Evolutionary conservation across 2,888 invertebrate genomes (phyloP).

Genomic region (Acanthoscelides obtectus): DNA sequence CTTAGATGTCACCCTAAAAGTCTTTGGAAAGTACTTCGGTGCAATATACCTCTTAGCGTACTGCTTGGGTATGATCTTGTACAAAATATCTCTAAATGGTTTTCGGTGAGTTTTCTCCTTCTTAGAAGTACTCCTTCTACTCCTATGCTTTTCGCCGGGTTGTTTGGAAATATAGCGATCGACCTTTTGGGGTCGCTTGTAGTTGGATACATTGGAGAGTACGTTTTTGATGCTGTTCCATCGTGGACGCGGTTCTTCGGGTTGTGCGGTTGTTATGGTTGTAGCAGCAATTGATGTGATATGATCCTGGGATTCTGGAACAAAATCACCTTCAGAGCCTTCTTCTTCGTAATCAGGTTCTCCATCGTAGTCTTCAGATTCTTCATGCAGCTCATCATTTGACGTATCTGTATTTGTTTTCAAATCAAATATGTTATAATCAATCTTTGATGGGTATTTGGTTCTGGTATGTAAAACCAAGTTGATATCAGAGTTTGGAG

Average conservation of each 20-base stretch:
- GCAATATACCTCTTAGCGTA: conserved; percentile 4
- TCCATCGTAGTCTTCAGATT: background rate
- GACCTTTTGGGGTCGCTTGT: background rate
- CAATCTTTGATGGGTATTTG: too few species aligned
- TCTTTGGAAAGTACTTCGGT: conserved; percentile 6
- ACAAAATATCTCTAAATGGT: background rate
- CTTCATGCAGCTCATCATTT: background rate
- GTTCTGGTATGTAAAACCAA: too few species aligned
- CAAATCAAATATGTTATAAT: too few species aligned
- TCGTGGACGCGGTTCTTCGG: background rate
- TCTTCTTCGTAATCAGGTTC: conserved; percentile 2
- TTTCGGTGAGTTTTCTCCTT: background rate
- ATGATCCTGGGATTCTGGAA: background rate
- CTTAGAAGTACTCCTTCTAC: background rate
- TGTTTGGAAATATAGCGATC: background rate
- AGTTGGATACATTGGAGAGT: background rate
- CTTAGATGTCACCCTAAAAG: background rate
- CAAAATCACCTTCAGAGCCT: background rate
- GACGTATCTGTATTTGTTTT: background rate
- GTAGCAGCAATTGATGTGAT: background rate
- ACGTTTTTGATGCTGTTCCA: background rate
- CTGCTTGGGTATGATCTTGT: background rate
- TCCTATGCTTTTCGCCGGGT: background rate
- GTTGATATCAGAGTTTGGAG: background rate
- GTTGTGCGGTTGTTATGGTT: background rate